Base-by-base conservation (phyloP, 2,113 vertebrate genomes). In the Toxotes chatareus region DNA sequence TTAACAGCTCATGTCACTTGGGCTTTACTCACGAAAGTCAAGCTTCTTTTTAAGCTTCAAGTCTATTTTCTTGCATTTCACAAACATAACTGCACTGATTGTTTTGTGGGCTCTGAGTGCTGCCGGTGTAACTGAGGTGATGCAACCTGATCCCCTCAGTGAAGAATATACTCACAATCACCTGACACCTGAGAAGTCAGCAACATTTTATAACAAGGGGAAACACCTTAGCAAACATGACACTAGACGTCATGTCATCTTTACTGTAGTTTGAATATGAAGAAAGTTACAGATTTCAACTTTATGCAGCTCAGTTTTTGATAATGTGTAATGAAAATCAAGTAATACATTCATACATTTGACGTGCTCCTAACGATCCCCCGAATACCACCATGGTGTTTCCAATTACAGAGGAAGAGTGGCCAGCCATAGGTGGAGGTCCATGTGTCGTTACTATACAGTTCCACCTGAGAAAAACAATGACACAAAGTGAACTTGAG, bases 311-410 rank as follows among this genome's bases (percentile, higher is more conserved):
- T 70, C 11, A 9, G 44, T 42, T 68, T 67, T 66, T 1, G 1
- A 42, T 51, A 49, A 46, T 27, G 2, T 67, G 1, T 46, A 38
- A 21, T 55, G 5, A 51, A 73, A 80, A 2, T 16, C 1, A 73
- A 72, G 17, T 46, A 42, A 71, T 1, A 36, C 1, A 3, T 74
- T 94, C 97, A 91, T 84, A 99, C 98, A 99, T 99, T 89, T 99
- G 98, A 16, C 98, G 94, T 6, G 98, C 98, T 70, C 98, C 98
- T 1, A 99, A 93, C 0, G 98, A 99, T 14, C 98, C 98, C 21
- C 98, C 98, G 3, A 99, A 99, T 83, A 99, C 98, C 6, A 99
- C 97, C 98, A 99, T 99, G 53, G 95, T 97, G 91, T 97, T 97
- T 23, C 96, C 94, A 1, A 99, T 97, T 32, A 99, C 98, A 11